A percentile compares a stretch with the other conserved stretches of the same genome.
These are phyloP conservation scores for Lepidocyrtinus sp. DNA, from an alignment of 2,888 invertebrate genomes.

Conservation along the genomic window DNA sequence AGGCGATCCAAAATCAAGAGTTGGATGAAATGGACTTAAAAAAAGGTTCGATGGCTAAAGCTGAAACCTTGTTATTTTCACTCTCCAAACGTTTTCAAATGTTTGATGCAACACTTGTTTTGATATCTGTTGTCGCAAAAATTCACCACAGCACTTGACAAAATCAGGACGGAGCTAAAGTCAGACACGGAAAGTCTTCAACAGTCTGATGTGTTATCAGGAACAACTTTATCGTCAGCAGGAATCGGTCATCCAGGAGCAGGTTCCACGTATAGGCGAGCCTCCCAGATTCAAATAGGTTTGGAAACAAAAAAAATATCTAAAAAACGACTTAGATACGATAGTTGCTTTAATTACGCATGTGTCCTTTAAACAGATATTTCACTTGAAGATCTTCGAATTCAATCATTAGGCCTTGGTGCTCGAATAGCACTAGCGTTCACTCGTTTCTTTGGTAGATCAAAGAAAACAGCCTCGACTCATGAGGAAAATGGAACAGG, in stretches of 20 bases:
- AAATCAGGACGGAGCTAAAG: slow-evolving; percentile 79
- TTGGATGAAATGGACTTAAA: slow-evolving; percentile 87
- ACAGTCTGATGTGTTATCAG: slow-evolving; percentile 70
- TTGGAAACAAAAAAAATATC: too few relatives aligned
- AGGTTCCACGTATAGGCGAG: slow-evolving; percentile 68
- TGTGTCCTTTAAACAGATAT: slow-evolving; percentile 63
- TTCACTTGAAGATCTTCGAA: slow-evolving; percentile 67
- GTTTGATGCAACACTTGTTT: too few relatives aligned
- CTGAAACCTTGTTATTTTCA: slow-evolving; percentile 8
- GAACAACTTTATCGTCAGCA: slow-evolving; percentile 68
- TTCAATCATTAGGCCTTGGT: slow-evolving; percentile 63
- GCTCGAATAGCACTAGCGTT: slow-evolving; percentile 64
- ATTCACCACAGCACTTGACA: slow-evolving; percentile 82
- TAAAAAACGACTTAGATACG: too few relatives aligned
- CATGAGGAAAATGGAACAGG: slow-evolving; percentile 33
- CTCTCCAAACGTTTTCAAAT: too few relatives aligned
- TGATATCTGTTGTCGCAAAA: too few relatives aligned
- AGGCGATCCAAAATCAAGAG: slow-evolving; percentile 86
- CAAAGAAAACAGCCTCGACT: slow-evolving; percentile 25
- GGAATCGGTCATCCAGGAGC: slow-evolving; percentile 44
- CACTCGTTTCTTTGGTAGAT: slow-evolving; percentile 58
- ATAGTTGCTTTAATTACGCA: too few relatives aligned
- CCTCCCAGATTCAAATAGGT: slow-evolving; percentile 70
- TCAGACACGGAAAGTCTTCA: slow-evolving; percentile 75
- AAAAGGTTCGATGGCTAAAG: slow-evolving; percentile 78